phyloP scores from a whole-genome alignment of 2,888 invertebrate genomes.

The Drosophila helvetica region DNA sequence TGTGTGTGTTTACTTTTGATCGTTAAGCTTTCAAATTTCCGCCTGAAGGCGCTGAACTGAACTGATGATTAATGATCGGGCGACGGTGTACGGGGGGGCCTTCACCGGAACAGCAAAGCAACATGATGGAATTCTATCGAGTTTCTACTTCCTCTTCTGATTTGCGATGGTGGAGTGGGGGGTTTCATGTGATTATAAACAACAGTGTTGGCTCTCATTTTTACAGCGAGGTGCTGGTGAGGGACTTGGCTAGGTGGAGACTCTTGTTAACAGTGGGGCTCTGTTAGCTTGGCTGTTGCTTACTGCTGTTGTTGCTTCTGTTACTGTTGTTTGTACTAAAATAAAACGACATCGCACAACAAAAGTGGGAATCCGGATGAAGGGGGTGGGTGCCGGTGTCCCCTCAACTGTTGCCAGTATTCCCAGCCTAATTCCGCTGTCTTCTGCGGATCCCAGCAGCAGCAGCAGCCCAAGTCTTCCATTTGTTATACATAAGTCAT shows the following conservation, averaged over 20 bases:
- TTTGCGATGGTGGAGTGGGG: background rate
- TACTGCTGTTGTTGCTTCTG: slow-evolving; percentile 24
- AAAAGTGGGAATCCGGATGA: background rate
- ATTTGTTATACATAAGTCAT: slow-evolving; percentile 35
- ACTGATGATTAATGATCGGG: slow-evolving; percentile 53
- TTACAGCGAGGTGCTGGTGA: slow-evolving; percentile 41
- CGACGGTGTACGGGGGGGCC: background rate
- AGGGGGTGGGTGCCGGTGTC: background rate
- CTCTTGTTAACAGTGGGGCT: slow-evolving; percentile 33
- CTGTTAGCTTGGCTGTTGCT: slow-evolving; percentile 35
- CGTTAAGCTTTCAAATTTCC: slow-evolving; percentile 53
- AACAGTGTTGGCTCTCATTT: background rate
- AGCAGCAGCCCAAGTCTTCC: slow-evolving; percentile 5
- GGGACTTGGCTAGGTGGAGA: slow-evolving; percentile 65
- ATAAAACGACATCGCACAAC: slow-evolving; percentile 16
- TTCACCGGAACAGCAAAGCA: slow-evolving; percentile 54
- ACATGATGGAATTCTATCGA: slow-evolving; percentile 28
- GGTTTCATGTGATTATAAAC: background rate
- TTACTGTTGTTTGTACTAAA: slow-evolving; percentile 28
- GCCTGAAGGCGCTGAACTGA: slow-evolving; percentile 34
- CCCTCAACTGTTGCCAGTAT: slow-evolving; percentile 8
- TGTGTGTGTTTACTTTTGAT: slow-evolving; percentile 54
- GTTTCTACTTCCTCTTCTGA: slow-evolving; percentile 21
- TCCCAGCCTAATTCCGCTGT: slow-evolving; percentile 27
- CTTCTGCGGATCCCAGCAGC: background rate